Evolutionary conservation across 2,113 vertebrate genomes (phyloP).

Genomic region (Euleptes europaea): DNA sequence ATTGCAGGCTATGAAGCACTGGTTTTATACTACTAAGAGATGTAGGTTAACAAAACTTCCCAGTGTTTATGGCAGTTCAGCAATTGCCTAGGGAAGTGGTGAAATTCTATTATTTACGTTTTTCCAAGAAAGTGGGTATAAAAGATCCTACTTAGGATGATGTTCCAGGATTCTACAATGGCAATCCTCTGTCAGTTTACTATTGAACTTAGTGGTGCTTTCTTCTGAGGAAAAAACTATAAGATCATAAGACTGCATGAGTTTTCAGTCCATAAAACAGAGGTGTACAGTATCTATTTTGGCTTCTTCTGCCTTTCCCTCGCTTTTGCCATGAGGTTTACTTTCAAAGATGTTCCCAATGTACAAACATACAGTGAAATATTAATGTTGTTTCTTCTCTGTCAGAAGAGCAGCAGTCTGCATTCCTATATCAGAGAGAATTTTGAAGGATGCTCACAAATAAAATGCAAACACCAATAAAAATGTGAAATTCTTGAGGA

Average conservation of each 20-base stretch:
- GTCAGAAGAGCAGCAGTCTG: constrained; percentile 25
- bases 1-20: not conserved
- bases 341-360: not conserved
- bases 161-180: not conserved
- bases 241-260: not conserved
- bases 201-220: not conserved
- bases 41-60: not conserved
- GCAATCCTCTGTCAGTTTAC: too few relatives aligned
- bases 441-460: constrained; percentile 15
- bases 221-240: not conserved
- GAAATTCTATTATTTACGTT: not conserved
- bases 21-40: not conserved
- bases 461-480: not conserved
- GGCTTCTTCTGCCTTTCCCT: not conserved
- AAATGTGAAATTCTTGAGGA: not conserved
- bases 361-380: constrained; percentile 19
- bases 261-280: not conserved
- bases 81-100: not conserved
- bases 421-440: constrained; percentile 14
- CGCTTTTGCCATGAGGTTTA: constrained; percentile 8
- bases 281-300: constrained; percentile 10
- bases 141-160: not conserved
- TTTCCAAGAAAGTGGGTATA: not conserved
- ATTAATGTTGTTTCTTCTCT: constrained; percentile 4
- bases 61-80: not conserved